A percentile compares a stretch with the other conserved stretches of the same genome.
These are phyloP conservation scores for Daptonema setosum DNA, from an alignment of 2,888 invertebrate species.

Conservation along the genomic window DNA sequence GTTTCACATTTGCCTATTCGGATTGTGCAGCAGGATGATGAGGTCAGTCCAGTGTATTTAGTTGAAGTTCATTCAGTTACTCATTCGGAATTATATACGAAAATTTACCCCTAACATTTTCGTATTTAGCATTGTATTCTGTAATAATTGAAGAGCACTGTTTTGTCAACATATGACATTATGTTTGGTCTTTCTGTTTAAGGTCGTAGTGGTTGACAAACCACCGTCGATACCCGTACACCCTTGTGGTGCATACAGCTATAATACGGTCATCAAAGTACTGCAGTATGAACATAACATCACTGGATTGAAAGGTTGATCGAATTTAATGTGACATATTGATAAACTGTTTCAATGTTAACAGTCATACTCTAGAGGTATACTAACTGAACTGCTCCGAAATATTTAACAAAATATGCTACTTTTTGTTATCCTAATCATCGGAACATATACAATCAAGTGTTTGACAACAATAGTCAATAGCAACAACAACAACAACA, in stretches of 20 bases:
- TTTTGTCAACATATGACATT: too few species aligned
- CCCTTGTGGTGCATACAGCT: conserved; percentile 88
- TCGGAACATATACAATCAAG: too few species aligned
- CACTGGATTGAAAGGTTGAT: conserved; percentile 55
- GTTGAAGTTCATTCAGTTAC: too few species aligned
- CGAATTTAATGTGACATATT: background rate
- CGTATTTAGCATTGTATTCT: too few species aligned
- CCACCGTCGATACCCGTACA: conserved; percentile 98
- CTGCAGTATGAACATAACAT: conserved; percentile 83
- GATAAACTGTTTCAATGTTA: background rate
- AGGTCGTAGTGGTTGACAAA: conserved; percentile 98
- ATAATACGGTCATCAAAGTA: conserved; percentile 87
- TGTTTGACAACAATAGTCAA: too few species aligned
- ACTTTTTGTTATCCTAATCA: too few species aligned
- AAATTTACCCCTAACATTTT: too few species aligned
- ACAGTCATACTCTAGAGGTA: background rate
- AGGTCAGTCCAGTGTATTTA: too few species aligned
- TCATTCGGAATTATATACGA: too few species aligned
- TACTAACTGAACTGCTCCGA: background rate
- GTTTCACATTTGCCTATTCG: conserved; percentile 74
- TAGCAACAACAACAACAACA: too few species aligned
- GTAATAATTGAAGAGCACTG: too few species aligned
- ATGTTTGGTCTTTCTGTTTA: too few species aligned
- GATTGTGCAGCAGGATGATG: conserved; percentile 91
- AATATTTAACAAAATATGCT: background rate